Evolutionary conservation across 2,888 invertebrate genomes (phyloP).

Genomic region (Thymelicus acteon): DNA sequence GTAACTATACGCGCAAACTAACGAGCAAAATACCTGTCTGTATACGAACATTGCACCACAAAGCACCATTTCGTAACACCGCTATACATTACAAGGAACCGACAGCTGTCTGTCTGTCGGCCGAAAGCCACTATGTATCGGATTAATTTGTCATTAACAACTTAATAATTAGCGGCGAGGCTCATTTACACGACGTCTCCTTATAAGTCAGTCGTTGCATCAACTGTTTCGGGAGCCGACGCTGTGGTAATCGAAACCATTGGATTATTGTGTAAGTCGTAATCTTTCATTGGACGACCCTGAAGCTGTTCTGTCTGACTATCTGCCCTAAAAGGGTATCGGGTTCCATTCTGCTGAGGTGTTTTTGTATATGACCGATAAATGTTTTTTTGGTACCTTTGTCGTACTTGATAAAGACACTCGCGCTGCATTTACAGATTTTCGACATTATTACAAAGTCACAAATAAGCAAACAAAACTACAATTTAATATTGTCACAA

Average conservation of each 20-base stretch:
- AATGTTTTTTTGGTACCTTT: too few relatives aligned
- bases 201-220: constrained; percentile 10
- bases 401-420: too few relatives aligned
- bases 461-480: too few relatives aligned
- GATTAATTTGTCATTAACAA: constrained; percentile 18
- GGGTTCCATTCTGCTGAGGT: neutral
- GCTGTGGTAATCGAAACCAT: neutral
- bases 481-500: too few relatives aligned
- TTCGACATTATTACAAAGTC: too few relatives aligned
- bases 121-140: neutral
- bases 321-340: neutral
- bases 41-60: too few relatives aligned
- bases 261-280: constrained; percentile 11
- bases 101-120: constrained; percentile 7
- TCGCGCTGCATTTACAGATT: too few relatives aligned
- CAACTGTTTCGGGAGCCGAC: neutral
- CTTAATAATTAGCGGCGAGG: constrained; percentile 8
- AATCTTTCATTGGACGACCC: neutral
- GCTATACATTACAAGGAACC: neutral
- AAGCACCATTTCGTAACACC: neutral
- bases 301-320: neutral
- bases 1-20: too few relatives aligned
- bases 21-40: too few relatives aligned
- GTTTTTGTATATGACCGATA: too few relatives aligned
- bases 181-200: constrained; percentile 7